These are phyloP conservation scores for Lagorchestes hirsutus DNA, from an alignment of 2,797 vertebrate species.

Conservation along the genomic window DNA sequence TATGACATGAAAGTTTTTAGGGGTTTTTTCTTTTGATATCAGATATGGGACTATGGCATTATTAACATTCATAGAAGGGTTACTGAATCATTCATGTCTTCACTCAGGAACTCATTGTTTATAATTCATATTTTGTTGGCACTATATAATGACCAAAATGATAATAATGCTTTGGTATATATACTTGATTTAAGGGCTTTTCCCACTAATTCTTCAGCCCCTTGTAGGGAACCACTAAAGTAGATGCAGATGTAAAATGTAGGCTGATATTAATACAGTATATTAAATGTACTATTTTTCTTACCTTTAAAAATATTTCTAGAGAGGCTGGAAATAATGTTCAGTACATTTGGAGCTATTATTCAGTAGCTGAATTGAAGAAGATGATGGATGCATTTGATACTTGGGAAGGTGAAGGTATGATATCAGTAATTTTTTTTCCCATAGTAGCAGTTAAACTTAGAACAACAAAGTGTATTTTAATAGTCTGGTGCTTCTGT, in stretches of 20 bases:
- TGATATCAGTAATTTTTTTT: slow-evolving; percentile 43
- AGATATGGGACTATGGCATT: background rate
- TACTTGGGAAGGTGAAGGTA: slow-evolving; percentile 87
- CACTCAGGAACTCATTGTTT: background rate
- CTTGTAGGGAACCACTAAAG: background rate
- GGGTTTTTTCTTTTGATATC: background rate
- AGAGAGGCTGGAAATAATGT: slow-evolving; percentile 88
- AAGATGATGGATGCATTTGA: slow-evolving; percentile 87
- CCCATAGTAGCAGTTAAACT: slow-evolving; percentile 44
- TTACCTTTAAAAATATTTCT: slow-evolving; percentile 76
- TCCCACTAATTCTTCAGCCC: background rate
- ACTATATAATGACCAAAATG: background rate
- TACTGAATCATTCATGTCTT: background rate
- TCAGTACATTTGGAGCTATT: slow-evolving; percentile 89
- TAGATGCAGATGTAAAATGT: background rate
- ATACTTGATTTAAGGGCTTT: background rate
- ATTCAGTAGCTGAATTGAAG: slow-evolving; percentile 85
- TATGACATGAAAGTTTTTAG: background rate
- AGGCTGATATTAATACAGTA: background rate
- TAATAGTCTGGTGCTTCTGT: slow-evolving; percentile 19
- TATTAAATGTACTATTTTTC: slow-evolving; percentile 35
- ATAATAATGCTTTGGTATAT: background rate
- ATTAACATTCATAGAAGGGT: background rate
- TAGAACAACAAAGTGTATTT: slow-evolving; percentile 59
- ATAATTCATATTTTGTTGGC: background rate